Percentiles rank a stretch among this genome's conserved stretches.
These are phyloP conservation scores for Megalonaias nervosa DNA, from an alignment of 1,140 invertebrate species.

Conservation along the genomic window DNA sequence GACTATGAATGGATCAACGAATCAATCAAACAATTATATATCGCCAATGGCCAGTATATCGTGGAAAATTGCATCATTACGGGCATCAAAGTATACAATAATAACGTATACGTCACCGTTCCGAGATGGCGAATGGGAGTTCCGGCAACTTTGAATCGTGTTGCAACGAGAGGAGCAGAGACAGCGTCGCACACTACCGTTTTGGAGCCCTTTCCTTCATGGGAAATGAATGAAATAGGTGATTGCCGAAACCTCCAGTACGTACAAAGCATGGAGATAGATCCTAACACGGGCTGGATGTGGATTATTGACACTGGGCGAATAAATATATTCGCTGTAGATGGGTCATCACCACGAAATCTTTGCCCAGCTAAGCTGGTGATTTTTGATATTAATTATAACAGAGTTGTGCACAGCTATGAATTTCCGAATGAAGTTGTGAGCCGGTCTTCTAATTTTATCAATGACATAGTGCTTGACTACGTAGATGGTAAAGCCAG, in stretches of 20 bases:
- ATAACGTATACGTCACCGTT: constrained; percentile 45
- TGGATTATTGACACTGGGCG: constrained; percentile 54
- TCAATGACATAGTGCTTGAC: constrained; percentile 56
- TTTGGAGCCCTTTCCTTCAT: constrained; percentile 44
- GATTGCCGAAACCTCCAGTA: constrained; percentile 53
- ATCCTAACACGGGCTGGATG: constrained; percentile 54
- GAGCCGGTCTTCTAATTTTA: constrained; percentile 29
- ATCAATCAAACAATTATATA: neutral
- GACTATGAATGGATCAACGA: constrained; percentile 36
- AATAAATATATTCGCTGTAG: constrained; percentile 8
- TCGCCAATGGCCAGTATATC: constrained; percentile 15
- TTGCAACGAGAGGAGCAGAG: constrained; percentile 2
- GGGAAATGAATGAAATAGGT: constrained; percentile 43
- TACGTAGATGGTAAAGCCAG: constrained; percentile 38
- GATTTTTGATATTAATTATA: constrained; percentile 36
- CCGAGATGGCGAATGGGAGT: constrained; percentile 50
- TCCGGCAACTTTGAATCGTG: constrained; percentile 40
- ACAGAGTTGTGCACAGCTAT: constrained; percentile 20
- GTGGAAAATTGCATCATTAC: constrained; percentile 37
- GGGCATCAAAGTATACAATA: constrained; percentile 41
- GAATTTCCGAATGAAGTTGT: constrained; percentile 41
- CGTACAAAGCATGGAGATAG: constrained; percentile 56
- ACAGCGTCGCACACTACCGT: neutral
- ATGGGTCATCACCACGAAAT: neutral
- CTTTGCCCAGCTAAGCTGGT: constrained; percentile 50